Evolutionary conservation across 2,888 invertebrate species (phyloP).

Genomic region (Spisula subtruncata): DNA sequence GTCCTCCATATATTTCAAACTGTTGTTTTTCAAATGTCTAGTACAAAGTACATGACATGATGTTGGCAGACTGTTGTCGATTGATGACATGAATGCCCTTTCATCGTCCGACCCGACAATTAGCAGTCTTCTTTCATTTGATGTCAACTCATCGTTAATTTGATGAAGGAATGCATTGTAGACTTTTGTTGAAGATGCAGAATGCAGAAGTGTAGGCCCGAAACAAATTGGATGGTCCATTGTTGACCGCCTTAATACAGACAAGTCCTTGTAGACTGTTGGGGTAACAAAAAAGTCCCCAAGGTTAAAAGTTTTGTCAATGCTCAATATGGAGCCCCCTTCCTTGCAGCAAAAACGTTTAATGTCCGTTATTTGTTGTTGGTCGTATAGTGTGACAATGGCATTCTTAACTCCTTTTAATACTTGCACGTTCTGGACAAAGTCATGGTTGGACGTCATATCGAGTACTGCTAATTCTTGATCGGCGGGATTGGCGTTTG

Average conservation of each 20-base stretch:
- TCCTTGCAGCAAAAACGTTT: slow-evolving; percentile 49
- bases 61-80: slow-evolving; percentile 41
- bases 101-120: slow-evolving; percentile 63
- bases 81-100: slow-evolving; percentile 55
- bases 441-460: slow-evolving; percentile 34
- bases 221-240: slow-evolving; percentile 52
- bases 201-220: slow-evolving; percentile 48
- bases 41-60: slow-evolving; percentile 62
- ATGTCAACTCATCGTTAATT: slow-evolving; percentile 41
- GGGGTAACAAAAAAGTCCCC: slow-evolving; percentile 57
- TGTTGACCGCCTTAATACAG: background rate
- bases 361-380: slow-evolving; percentile 44
- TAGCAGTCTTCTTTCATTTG: background rate
- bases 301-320: slow-evolving; percentile 57
- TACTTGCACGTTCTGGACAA: slow-evolving; percentile 42
- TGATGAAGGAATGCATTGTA: slow-evolving; percentile 44
- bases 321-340: slow-evolving; percentile 40
- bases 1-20: slow-evolving; percentile 40
- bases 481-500: slow-evolving; percentile 28
- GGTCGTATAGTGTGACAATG: slow-evolving; percentile 42
- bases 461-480: slow-evolving; percentile 39
- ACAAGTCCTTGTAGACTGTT: slow-evolving; percentile 53
- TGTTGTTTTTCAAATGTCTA: slow-evolving; percentile 60
- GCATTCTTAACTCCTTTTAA: slow-evolving; percentile 38
- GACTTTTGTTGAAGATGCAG: slow-evolving; percentile 28